phyloP scores from a whole-genome alignment of 1,140 invertebrate species.

The Drosophila lacteicornis region DNA sequence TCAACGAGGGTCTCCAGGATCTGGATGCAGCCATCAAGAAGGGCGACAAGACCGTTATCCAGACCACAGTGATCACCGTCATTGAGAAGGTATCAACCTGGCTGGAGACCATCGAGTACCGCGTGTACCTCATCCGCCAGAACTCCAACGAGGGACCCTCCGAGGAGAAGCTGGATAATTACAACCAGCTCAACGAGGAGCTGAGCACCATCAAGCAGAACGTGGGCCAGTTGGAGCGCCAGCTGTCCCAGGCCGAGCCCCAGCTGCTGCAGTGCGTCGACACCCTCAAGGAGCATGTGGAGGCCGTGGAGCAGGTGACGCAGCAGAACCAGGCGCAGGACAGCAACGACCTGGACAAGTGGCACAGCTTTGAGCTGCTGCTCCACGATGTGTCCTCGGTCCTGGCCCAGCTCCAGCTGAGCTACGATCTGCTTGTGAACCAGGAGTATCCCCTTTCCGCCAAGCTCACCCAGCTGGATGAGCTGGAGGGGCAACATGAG shows the following conservation, averaged over 20 bases:
- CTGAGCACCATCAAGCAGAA: conserved; percentile 85
- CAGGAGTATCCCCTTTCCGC: conserved; percentile 75
- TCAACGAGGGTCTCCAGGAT: conserved; percentile 87
- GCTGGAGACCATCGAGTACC: conserved; percentile 93
- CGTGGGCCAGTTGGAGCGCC: conserved; percentile 84
- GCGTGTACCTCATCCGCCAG: conserved; percentile 88
- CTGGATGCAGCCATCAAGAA: conserved; percentile 88
- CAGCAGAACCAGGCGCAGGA: conserved; percentile 87
- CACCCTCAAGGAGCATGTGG: conserved; percentile 86
- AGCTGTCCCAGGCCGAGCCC: conserved; percentile 85
- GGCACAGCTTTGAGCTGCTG: conserved; percentile 88
- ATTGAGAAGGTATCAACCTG: conserved; percentile 92
- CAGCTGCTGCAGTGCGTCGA: conserved; percentile 86
- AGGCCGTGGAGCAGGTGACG: conserved; percentile 87
- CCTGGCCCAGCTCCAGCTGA: conserved; percentile 67
- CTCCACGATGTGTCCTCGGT: conserved; percentile 48
- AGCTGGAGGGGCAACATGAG: conserved; percentile 75
- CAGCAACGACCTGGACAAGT: conserved; percentile 88
- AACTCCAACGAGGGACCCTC: conserved; percentile 86
- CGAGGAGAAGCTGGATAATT: conserved; percentile 86
- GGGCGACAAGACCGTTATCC: conserved; percentile 87
- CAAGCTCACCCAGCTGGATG: conserved; percentile 77
- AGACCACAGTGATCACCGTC: conserved; percentile 90
- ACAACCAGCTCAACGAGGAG: conserved; percentile 85
- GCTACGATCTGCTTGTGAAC: conserved; percentile 55